Evolutionary conservation across 2,888 invertebrate genomes (phyloP).

Genomic region (Diarsia rubi): DNA sequence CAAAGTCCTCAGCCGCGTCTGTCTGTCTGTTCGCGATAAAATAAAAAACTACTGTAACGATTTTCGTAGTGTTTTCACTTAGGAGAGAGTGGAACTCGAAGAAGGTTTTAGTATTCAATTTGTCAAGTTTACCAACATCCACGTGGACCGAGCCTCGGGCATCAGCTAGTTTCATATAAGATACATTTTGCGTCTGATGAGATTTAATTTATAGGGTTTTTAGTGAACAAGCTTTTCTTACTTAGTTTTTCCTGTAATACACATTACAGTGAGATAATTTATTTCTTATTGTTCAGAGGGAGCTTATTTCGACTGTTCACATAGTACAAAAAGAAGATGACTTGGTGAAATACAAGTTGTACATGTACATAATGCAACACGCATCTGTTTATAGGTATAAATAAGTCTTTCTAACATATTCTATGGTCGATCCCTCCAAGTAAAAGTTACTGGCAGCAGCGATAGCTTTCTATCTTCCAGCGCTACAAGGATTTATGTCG

Average conservation of each 20-base stretch:
- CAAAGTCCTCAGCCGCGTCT: too few relatives aligned
- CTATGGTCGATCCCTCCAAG: constrained; percentile 39
- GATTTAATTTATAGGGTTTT: background rate
- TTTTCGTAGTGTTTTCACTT: too few relatives aligned
- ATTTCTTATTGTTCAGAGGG: background rate
- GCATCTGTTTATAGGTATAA: too few relatives aligned
- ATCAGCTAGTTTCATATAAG: constrained; percentile 3
- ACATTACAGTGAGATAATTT: background rate
- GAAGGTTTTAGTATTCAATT: too few relatives aligned
- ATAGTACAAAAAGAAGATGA: too few relatives aligned
- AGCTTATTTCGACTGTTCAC: background rate
- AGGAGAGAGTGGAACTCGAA: too few relatives aligned
- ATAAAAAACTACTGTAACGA: too few relatives aligned
- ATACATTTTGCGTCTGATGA: background rate
- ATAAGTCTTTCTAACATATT: constrained; percentile 25
- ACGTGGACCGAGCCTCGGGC: too few relatives aligned
- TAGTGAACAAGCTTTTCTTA: background rate
- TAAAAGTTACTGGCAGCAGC: constrained; percentile 35
- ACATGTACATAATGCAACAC: too few relatives aligned
- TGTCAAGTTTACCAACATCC: too few relatives aligned
- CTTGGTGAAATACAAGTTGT: too few relatives aligned
- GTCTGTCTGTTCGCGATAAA: too few relatives aligned
- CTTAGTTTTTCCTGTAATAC: background rate
- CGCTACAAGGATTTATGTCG: constrained; percentile 55
- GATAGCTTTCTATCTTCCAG: constrained; percentile 60